These are phyloP conservation scores for Chelidonichthys spinosus DNA, from an alignment of 2,797 vertebrate genomes.

Conservation along the genomic window DNA sequence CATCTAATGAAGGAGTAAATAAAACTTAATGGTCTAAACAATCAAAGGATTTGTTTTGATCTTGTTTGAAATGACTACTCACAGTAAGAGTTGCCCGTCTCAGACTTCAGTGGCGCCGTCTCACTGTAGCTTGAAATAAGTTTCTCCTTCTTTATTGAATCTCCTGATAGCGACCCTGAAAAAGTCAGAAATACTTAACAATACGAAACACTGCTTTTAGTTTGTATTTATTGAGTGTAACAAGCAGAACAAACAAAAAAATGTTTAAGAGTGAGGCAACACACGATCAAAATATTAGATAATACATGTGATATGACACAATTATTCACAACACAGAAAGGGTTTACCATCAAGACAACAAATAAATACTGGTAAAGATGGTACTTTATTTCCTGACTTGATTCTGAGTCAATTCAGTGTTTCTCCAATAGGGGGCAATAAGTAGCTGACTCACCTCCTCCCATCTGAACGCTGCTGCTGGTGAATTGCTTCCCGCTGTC, in stretches of 20 bases:
- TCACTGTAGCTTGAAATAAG: constrained; percentile 84
- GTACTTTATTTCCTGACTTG: background rate
- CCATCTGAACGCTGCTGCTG: constrained; percentile 70
- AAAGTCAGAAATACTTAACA: background rate
- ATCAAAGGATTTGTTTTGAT: background rate
- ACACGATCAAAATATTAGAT: background rate
- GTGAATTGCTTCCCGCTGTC: constrained; percentile 96
- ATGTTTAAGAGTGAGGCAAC: background rate
- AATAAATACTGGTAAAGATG: background rate
- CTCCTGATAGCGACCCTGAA: constrained; percentile 89
- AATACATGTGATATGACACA: background rate
- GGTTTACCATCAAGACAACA: background rate
- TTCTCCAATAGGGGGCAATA: constrained; percentile 27
- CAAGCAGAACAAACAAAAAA: background rate
- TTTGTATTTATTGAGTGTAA: background rate
- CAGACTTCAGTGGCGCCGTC: constrained; percentile 82
- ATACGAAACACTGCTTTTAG: background rate
- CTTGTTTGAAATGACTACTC: constrained; percentile 48
- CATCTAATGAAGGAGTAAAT: constrained; percentile 70
- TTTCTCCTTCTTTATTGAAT: constrained; percentile 93
- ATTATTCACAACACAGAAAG: background rate
- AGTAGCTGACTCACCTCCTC: constrained; percentile 71
- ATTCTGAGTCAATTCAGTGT: background rate
- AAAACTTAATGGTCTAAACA: background rate
- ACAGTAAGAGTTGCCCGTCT: constrained; percentile 84